phyloP scores from a whole-genome alignment of 2,797 vertebrate genomes.

The Enteromius fasciolatus region DNA sequence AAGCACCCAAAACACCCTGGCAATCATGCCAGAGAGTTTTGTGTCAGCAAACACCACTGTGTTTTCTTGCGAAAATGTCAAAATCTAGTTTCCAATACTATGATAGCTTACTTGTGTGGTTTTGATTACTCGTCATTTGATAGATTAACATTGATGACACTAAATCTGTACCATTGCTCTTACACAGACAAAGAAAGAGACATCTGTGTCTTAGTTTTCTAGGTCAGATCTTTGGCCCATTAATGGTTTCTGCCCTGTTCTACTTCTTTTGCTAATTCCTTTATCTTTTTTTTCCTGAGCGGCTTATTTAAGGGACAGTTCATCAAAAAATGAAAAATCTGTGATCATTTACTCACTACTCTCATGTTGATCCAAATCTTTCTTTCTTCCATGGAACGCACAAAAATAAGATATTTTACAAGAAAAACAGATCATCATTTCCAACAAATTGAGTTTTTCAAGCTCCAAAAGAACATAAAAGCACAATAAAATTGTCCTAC shows the following conservation, averaged over 20 bases:
- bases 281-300: slow-evolving; percentile 36
- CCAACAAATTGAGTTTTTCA: not conserved
- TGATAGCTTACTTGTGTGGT: not conserved
- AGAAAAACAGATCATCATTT: not conserved
- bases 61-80: not conserved
- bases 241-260: slow-evolving; percentile 49
- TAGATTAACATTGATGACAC: not conserved
- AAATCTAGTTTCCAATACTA: slow-evolving; percentile 1
- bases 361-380: not conserved
- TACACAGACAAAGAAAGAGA: slow-evolving; percentile 5
- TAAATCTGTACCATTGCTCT: not conserved
- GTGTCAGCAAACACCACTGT: not conserved
- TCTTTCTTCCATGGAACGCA: not conserved
- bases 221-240: slow-evolving; percentile 37
- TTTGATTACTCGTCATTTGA: not conserved
- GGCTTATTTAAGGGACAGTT: slow-evolving; percentile 1
- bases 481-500: not conserved
- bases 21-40: not conserved
- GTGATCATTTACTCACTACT: not conserved
- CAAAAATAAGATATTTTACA: not conserved
- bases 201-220: slow-evolving; percentile 29
- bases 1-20: not conserved
- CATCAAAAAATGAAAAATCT: not conserved
- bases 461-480: not conserved
- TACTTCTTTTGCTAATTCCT: slow-evolving; percentile 63